Evolutionary conservation across 2,888 invertebrate species (phyloP).

Genomic region (Dexiosoma caninum): DNA sequence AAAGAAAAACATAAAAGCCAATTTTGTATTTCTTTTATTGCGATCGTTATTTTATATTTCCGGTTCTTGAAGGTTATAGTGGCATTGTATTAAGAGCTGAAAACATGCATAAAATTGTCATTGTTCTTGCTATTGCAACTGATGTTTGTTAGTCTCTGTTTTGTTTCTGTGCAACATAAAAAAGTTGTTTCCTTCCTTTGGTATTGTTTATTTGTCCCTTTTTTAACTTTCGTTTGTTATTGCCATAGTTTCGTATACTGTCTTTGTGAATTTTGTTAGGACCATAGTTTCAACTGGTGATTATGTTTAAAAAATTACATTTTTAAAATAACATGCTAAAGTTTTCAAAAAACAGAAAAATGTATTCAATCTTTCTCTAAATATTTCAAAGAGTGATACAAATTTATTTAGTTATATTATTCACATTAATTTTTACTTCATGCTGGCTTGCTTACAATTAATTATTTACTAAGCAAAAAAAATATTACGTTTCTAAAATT

Average conservation of each 20-base stretch:
- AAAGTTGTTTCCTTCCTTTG: conserved; percentile 56
- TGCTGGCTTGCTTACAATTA: no score
- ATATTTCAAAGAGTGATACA: no score
- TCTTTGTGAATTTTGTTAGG: neutral
- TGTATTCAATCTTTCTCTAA: no score
- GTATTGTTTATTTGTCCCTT: conserved; percentile 3
- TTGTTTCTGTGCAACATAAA: conserved; percentile 34
- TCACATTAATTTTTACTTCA: no score
- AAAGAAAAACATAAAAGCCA: conserved; percentile 67
- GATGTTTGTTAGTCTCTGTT: conserved; percentile 32
- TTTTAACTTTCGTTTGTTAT: neutral
- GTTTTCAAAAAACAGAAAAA: neutral
- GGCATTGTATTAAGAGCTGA: conserved; percentile 64
- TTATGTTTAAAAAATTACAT: no score
- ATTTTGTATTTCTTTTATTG: conserved; percentile 68
- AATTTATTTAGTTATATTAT: no score
- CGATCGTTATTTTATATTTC: conserved; percentile 69
- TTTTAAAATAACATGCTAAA: no score
- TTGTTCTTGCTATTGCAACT: conserved; percentile 57
- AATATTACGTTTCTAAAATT: no score
- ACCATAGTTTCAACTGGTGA: conserved; percentile 8
- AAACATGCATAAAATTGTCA: conserved; percentile 67
- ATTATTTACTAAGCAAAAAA: no score
- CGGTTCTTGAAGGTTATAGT: conserved; percentile 67
- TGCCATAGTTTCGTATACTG: neutral